phyloP scores from a whole-genome alignment of 2,113 vertebrate species.

The Aviceda subcristata region DNA sequence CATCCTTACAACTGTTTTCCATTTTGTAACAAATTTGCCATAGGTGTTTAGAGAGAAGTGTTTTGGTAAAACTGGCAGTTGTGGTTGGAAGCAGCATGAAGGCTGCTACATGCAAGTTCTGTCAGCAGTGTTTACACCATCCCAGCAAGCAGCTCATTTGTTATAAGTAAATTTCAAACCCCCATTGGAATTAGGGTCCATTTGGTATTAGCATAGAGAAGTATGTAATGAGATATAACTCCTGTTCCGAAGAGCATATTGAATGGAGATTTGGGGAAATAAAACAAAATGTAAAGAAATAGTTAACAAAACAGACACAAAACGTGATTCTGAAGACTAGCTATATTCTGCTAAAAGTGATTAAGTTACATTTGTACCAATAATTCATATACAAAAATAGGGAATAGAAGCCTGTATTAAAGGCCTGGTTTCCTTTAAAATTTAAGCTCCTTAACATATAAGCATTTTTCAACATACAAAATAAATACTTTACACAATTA shows the following conservation, averaged over 20 bases:
- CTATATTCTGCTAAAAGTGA: neutral
- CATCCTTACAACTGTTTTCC: neutral
- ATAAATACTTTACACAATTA: neutral
- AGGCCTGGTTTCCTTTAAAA: neutral
- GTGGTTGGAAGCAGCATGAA: neutral
- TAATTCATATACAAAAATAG: neutral
- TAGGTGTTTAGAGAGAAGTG: neutral
- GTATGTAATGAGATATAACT: neutral
- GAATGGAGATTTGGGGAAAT: neutral
- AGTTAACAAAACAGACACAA: neutral
- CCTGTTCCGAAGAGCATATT: neutral
- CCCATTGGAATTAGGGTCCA: neutral
- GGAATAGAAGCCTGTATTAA: neutral
- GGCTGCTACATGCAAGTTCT: neutral
- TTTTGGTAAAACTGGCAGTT: neutral
- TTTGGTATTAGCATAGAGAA: neutral
- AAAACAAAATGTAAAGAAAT: neutral
- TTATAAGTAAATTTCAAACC: neutral
- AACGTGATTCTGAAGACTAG: neutral
- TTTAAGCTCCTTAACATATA: neutral
- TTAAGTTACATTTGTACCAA: neutral
- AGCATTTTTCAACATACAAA: neutral
- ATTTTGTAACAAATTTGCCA: neutral
- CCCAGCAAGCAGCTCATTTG: neutral
- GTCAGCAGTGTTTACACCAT: neutral